Evolutionary conservation across 1,140 invertebrate species (phyloP), one percentile per base, ranked within the genome.

Genomic region (Drosophila teissieri): DNA sequence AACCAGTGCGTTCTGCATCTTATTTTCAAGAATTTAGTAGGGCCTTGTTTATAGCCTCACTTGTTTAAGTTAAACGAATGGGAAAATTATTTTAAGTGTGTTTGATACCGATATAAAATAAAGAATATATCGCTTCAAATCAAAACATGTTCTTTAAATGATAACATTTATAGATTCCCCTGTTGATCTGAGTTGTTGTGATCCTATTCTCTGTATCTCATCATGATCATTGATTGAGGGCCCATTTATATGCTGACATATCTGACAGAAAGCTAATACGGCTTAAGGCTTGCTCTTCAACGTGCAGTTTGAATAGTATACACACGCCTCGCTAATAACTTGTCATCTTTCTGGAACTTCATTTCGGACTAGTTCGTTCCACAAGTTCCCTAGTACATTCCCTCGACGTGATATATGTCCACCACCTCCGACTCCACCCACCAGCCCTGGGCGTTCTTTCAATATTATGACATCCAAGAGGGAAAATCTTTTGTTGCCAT

Each of bases 401-500:
- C 10, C 57, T 19, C 31, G 10, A 31, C 34, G 12, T 65, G 48
- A 19, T 39, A 48, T 24, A 19, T 22, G 15, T 39, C 53, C 37
- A 36, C 54, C 42, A 10, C 42, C 52, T 27, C 14, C 19, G 48
- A 44, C 37, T 27, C 42, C 19, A 17, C 60, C 52, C 52, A 22
- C 36, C 46, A 52, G 14, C 39, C 45, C 34, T 65, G 36, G 44
- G 60, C 40, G 48, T 68, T 76, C 53, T 67, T 40, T 67, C 73
- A 69, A 77, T 79, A 73, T 79, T 79, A 64, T 79, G 76, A 79
- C 76, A 79, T 76, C 60, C 57, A 77, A 81, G 65, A 75, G 78
- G 76, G 62, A 73, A 81, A 81, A 69, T 83, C 80, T 82, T 78
- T 82, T 82, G 74, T 78, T 78, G 74, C 73, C 73, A 51, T 56